These are phyloP conservation scores for Sebastes schlegelii DNA, from an alignment of 2,113 vertebrate species.

Conservation along the genomic window DNA sequence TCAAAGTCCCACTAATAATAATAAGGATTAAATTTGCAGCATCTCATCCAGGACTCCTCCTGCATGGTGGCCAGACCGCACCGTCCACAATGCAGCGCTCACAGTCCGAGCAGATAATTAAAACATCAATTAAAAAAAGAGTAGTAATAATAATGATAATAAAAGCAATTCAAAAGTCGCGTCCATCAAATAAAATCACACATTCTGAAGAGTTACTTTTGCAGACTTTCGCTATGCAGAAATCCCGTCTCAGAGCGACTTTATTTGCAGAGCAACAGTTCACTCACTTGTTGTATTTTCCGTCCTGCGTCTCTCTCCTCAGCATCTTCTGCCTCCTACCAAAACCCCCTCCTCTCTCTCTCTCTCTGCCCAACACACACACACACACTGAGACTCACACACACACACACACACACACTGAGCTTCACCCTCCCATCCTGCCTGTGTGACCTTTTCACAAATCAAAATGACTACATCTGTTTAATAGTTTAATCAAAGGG, in stretches of 20 bases:
- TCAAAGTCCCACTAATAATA: slow-evolving; percentile 29
- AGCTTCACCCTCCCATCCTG: slow-evolving; percentile 39
- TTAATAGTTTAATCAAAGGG: slow-evolving; percentile 58
- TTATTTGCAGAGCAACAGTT: slow-evolving; percentile 82
- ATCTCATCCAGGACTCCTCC: slow-evolving; percentile 31
- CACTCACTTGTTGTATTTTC: slow-evolving; percentile 83
- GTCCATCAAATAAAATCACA: not conserved
- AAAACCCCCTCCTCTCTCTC: slow-evolving; percentile 46
- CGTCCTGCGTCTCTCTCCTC: slow-evolving; percentile 64
- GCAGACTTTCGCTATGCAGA: slow-evolving; percentile 34
- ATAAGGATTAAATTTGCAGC: slow-evolving; percentile 34
- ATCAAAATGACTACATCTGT: slow-evolving; percentile 62
- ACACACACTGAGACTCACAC: slow-evolving; percentile 40
- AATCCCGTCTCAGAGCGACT: slow-evolving; percentile 53
- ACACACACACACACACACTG: slow-evolving; percentile 10
- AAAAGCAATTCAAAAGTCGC: slow-evolving; percentile 4
- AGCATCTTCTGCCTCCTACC: slow-evolving; percentile 59
- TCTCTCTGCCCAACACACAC: slow-evolving; percentile 15
- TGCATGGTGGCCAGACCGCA: slow-evolving; percentile 3
- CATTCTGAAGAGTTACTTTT: slow-evolving; percentile 38
- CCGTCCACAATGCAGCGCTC: slow-evolving; percentile 6
- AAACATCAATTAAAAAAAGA: not conserved
- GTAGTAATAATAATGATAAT: not conserved
- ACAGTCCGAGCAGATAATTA: not conserved
- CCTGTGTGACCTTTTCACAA: slow-evolving; percentile 75